Evolutionary conservation across 2,888 invertebrate species (phyloP), one percentile per base, ranked within the genome.

Genomic region (Monopis laevigella): DNA sequence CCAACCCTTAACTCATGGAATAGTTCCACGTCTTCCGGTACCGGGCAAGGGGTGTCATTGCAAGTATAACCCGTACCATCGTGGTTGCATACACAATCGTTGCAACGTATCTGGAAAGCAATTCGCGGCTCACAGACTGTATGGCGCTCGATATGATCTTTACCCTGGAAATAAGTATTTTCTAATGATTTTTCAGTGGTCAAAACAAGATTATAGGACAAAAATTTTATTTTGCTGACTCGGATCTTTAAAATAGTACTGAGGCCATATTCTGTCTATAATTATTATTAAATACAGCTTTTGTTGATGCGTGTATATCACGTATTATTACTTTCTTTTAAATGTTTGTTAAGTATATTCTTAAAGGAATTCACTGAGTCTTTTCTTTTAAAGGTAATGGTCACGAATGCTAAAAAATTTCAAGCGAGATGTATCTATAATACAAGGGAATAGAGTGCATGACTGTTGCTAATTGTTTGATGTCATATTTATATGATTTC

Each of bases 1-100:
- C 24, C 5, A 21, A 78, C 77, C 54, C 57, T 65, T 1, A 69
- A 48, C 46, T 74, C 74, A 39, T 66, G 63, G 35, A 80, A 74
- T 2, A 80, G 42, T 48, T 78, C 80, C 0, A 80, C 80, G 21
- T 75, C 77, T 7, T 60, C 59, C 1, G 75, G 71, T 36, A 73
- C 45, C 0, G 73, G 65, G 42, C 84, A 83, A 0, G 65, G 65
- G 28, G 80, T 80, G 48, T 81, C 73, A 21, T 80, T 77, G 49
- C 83, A 82, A 3, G 59, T 49, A 48, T 65, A 74, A 46, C 74
- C 67, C 0, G 70, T 65, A 1, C 82, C 82, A 10, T 65, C 58
- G 0, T 47, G 34, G 44, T 74, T 77, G 46, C 83, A 83, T 2
- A 52, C 59, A 41, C 83, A 83, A 0, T 63, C 63, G 52, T 80